A percentile compares a stretch with the other conserved stretches of the same genome.
Evolutionary conservation across 2,113 vertebrate genomes (phyloP).

Genomic region (Nothoprocta perdicaria): DNA sequence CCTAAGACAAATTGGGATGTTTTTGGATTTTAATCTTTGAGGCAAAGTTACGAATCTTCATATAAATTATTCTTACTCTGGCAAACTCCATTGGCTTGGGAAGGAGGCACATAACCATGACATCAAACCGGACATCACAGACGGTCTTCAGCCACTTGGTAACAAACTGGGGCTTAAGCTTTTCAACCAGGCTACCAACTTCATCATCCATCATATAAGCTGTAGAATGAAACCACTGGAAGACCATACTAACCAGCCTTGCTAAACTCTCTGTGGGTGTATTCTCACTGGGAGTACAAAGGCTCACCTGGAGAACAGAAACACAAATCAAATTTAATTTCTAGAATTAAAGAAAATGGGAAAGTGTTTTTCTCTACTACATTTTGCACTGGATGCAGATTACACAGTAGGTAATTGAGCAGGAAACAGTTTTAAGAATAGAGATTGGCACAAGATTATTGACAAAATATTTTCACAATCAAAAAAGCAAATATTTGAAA

Average conservation of each 20-base stretch:
- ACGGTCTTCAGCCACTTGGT: slow-evolving; percentile 99
- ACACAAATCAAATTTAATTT: neutral
- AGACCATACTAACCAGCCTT: slow-evolving; percentile 97
- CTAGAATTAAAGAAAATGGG: neutral
- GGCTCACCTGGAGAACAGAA: slow-evolving; percentile 86
- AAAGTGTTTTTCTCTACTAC: neutral
- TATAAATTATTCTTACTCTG: slow-evolving; percentile 81
- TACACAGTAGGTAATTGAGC: neutral
- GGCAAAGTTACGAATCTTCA: neutral
- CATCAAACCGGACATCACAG: slow-evolving; percentile 96
- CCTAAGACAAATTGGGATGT: neutral
- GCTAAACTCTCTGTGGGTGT: slow-evolving; percentile 97
- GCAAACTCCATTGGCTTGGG: slow-evolving; percentile 99
- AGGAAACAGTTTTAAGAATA: neutral
- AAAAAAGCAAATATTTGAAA: neutral
- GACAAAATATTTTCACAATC: neutral
- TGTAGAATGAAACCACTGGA: slow-evolving; percentile 99
- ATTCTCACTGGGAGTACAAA: slow-evolving; percentile 98
- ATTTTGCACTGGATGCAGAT: neutral
- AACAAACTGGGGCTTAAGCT: slow-evolving; percentile 98
- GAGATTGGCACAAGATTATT: neutral
- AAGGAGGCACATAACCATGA: slow-evolving; percentile 99
- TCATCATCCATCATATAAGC: slow-evolving; percentile 99
- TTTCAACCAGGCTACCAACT: slow-evolving; percentile 97
- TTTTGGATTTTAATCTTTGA: neutral